A percentile compares a stretch with the other conserved stretches of the same genome.
phyloP scores from a whole-genome alignment of 2,797 vertebrate species.

The Acrossocheilus wenchowensis region DNA sequence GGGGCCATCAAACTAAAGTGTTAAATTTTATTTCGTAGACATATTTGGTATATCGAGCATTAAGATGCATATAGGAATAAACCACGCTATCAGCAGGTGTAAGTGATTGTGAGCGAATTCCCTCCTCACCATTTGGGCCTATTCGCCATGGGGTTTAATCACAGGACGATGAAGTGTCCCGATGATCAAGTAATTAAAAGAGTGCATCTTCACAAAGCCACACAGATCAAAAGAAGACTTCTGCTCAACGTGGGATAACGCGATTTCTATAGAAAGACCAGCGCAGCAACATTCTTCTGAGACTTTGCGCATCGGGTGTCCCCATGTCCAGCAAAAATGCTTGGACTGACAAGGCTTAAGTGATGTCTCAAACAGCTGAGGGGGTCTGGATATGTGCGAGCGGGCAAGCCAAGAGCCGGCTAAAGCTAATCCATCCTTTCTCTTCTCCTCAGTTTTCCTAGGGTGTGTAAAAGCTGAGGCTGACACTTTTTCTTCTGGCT shows the following conservation, averaged over 20 bases:
- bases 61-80: neutral
- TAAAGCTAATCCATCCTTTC: conserved; percentile 64
- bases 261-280: neutral
- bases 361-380: conserved; percentile 47
- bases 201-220: conserved; percentile 12
- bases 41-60: neutral
- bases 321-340: neutral
- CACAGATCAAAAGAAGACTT: conserved; percentile 20
- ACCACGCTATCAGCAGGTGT: conserved; percentile 43
- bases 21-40: neutral
- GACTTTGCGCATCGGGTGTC: conserved; percentile 6
- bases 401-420: conserved; percentile 49
- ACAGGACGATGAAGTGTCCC: neutral
- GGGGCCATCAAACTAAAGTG: neutral
- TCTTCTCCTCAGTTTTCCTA: conserved; percentile 4
- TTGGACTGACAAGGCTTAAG: conserved; percentile 27
- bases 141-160: conserved; percentile 52
- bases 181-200: conserved; percentile 15
- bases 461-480: conserved; percentile 69
- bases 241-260: neutral
- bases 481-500: conserved; percentile 62
- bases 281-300: conserved; percentile 5
- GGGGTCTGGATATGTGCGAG: conserved; percentile 40
- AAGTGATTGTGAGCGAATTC: conserved; percentile 12
- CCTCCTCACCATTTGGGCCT: conserved; percentile 38